phyloP scores from a whole-genome alignment of 2,888 invertebrate genomes.

The Nemotelus pantherinus region DNA sequence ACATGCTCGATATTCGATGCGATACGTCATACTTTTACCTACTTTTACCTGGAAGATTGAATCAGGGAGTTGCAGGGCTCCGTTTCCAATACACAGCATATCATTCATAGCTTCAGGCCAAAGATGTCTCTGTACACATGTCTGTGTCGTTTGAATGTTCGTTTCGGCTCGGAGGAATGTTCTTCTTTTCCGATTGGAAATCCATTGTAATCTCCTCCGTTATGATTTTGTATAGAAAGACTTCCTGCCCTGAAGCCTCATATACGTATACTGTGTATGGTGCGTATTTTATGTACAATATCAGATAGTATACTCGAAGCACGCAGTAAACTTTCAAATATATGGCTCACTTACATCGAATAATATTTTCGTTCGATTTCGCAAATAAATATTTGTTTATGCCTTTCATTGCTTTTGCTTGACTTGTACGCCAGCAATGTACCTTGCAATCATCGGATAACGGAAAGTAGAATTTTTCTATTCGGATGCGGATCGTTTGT shows the following conservation, averaged over 20 bases:
- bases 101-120: background rate
- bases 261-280: no score
- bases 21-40: no score
- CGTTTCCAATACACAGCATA: background rate
- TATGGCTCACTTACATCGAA: background rate
- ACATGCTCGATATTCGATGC: background rate
- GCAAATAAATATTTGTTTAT: slow-evolving; percentile 30
- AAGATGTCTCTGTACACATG: background rate
- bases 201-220: no score
- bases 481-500: background rate
- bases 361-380: slow-evolving; percentile 25
- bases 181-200: no score
- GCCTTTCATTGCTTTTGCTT: background rate
- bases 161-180: no score
- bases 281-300: no score
- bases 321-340: background rate
- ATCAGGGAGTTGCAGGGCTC: background rate
- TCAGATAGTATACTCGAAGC: no score
- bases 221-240: no score
- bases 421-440: background rate
- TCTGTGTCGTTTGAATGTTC: no score
- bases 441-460: no score
- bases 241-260: no score
- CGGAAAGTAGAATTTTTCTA: no score
- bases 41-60: background rate